Evolutionary conservation across 2,113 vertebrate species (phyloP).

Genomic region (Erythrolamprus reginae): DNA sequence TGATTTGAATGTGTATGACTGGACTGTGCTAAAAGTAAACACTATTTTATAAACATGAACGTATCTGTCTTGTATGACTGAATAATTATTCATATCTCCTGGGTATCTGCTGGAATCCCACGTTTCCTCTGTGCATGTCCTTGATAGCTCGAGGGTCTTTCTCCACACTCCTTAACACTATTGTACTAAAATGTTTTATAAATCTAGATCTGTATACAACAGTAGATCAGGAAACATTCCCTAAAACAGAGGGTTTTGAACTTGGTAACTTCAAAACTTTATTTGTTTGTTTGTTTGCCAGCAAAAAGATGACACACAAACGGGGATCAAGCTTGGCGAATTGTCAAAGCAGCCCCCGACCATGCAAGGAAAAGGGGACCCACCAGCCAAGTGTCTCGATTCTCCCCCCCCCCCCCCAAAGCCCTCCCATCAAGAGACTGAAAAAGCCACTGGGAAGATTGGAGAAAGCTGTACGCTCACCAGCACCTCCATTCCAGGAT

Average conservation of each 20-base stretch:
- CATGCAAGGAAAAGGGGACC: neutral
- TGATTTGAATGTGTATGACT: too few relatives aligned
- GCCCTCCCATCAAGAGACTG: neutral
- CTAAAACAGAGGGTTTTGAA: neutral
- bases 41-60: too few relatives aligned
- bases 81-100: too few relatives aligned
- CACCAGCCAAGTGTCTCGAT: neutral
- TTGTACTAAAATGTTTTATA: neutral
- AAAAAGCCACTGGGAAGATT: neutral
- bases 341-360: neutral
- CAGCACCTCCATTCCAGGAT: neutral
- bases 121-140: too few relatives aligned
- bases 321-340: neutral
- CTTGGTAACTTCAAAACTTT: too few relatives aligned
- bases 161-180: too few relatives aligned
- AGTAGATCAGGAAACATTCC: neutral
- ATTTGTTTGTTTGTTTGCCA: too few relatives aligned
- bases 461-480: neutral
- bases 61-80: too few relatives aligned
- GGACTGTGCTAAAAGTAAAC: too few relatives aligned
- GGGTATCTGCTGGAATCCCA: too few relatives aligned
- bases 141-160: too few relatives aligned
- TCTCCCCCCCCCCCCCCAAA: neutral
- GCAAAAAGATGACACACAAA: neutral
- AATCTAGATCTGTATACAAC: neutral